phyloP scores from a whole-genome alignment of 64 coral and sea anemone species.

The Anthopleura sola region DNA sequence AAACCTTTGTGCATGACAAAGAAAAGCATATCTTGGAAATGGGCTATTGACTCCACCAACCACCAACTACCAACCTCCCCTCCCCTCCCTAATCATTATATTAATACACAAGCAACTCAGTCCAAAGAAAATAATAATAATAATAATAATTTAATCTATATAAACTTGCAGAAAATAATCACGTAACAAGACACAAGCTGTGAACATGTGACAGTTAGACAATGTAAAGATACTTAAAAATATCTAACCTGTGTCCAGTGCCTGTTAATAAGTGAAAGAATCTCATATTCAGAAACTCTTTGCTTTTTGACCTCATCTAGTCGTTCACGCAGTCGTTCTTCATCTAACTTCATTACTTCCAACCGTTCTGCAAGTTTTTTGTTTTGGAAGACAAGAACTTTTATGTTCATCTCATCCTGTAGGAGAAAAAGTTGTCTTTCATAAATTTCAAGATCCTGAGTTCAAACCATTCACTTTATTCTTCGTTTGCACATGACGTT shows the following conservation, averaged over 20 bases:
- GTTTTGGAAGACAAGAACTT: slow-evolving; percentile 93
- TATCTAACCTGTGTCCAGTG: slow-evolving; percentile 87
- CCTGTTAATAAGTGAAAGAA: slow-evolving; percentile 87
- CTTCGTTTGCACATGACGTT: no score
- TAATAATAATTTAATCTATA: no score
- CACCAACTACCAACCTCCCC: no score
- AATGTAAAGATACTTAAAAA: neutral
- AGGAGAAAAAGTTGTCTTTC: neutral
- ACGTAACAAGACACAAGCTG: no score
- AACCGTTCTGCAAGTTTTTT: slow-evolving; percentile 89
- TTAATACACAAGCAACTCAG: neutral
- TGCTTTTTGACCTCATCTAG: slow-evolving; percentile 74
- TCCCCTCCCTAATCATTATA: neutral
- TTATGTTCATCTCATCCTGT: slow-evolving; percentile 95
- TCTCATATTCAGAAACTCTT: slow-evolving; percentile 69
- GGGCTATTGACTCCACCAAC: no score
- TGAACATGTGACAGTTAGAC: neutral
- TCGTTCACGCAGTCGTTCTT: slow-evolving; percentile 82
- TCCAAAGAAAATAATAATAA: neutral
- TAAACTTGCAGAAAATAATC: no score
- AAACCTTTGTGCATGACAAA: no score
- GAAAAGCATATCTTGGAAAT: no score
- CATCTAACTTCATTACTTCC: slow-evolving; percentile 86
- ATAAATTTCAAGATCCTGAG: neutral
- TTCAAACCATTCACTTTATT: neutral